Conservation (phyloP, 2,797 vertebrate genomes). For the Leptoclinus maculatus region DNA sequence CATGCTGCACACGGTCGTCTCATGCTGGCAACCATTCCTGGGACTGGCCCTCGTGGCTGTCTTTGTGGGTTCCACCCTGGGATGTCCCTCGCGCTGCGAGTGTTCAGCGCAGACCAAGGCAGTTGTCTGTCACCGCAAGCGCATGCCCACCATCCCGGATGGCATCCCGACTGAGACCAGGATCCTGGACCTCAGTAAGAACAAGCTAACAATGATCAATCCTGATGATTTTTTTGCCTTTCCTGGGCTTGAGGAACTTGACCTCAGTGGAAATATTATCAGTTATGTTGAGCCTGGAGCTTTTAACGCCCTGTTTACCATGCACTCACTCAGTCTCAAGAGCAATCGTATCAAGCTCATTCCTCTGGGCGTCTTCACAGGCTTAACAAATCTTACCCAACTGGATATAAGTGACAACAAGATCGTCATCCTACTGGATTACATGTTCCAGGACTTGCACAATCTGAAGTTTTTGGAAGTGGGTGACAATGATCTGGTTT, state of each 20-base stretch:
- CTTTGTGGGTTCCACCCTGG: constrained; percentile 88
- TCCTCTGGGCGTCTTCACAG: constrained; percentile 94
- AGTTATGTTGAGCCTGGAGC: constrained; percentile 96
- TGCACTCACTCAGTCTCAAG: constrained; percentile 95
- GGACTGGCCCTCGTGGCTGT: constrained; percentile 92
- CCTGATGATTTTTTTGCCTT: constrained; percentile 95
- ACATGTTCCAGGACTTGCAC: constrained; percentile 98
- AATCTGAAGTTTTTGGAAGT: constrained; percentile 96
- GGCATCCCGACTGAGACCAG: constrained; percentile 98
- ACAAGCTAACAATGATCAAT: constrained; percentile 93
- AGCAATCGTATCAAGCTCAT: constrained; percentile 98
- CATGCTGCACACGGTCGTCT: constrained; percentile 95
- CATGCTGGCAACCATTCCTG: constrained; percentile 96
- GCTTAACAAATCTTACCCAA: constrained; percentile 94
- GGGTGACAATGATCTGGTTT: constrained; percentile 98
- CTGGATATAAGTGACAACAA: constrained; percentile 99
- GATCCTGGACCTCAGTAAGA: constrained; percentile 98
- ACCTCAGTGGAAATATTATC: constrained; percentile 97
- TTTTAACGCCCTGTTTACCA: constrained; percentile 94
- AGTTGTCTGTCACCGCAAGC: constrained; percentile 95
- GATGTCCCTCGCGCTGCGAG: constrained; percentile 97
- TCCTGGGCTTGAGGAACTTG: constrained; percentile 95
- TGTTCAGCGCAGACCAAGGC: constrained; percentile 98
- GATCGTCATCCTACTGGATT: constrained; percentile 98
- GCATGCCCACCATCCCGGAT: constrained; percentile 92